These are phyloP conservation scores for Epicampocera succincta DNA, from an alignment of 2,888 invertebrate genomes.

Conservation along the genomic window DNA sequence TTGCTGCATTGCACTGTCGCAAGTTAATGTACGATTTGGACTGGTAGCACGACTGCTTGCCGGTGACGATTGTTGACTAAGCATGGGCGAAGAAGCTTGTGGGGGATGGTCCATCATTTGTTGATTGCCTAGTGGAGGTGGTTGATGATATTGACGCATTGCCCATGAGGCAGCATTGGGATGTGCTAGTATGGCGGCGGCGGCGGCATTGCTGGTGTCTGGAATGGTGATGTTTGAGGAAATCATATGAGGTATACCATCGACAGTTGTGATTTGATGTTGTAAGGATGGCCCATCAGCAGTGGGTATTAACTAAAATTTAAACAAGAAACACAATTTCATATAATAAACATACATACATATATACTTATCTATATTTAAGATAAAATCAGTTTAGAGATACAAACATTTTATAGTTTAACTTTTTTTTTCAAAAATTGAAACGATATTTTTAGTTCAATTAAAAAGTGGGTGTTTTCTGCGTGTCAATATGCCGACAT, in stretches of 20 bases:
- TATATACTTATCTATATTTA: too few relatives aligned
- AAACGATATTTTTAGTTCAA: too few relatives aligned
- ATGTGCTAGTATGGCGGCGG: conserved; percentile 76
- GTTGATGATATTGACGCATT: conserved; percentile 75
- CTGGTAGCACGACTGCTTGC: conserved; percentile 89
- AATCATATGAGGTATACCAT: conserved; percentile 80
- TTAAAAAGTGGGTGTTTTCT: too few relatives aligned
- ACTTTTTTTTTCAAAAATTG: too few relatives aligned
- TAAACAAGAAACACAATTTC: neutral
- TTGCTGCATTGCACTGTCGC: conserved; percentile 69
- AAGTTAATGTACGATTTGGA: conserved; percentile 82
- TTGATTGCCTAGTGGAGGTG: conserved; percentile 59
- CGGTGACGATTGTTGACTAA: conserved; percentile 89
- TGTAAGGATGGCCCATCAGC: conserved; percentile 75
- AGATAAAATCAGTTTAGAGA: too few relatives aligned
- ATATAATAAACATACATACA: too few relatives aligned
- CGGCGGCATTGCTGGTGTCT: conserved; percentile 72
- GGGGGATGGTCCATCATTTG: conserved; percentile 80
- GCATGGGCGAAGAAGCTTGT: conserved; percentile 86
- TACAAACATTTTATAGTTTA: too few relatives aligned
- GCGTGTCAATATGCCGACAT: too few relatives aligned
- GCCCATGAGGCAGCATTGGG: conserved; percentile 76
- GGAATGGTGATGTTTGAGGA: conserved; percentile 81
- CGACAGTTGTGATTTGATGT: conserved; percentile 76
- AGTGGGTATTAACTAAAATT: conserved; percentile 76